Conservation (phyloP, 2,888 invertebrate genomes). For the Alsophila aescularia region DNA sequence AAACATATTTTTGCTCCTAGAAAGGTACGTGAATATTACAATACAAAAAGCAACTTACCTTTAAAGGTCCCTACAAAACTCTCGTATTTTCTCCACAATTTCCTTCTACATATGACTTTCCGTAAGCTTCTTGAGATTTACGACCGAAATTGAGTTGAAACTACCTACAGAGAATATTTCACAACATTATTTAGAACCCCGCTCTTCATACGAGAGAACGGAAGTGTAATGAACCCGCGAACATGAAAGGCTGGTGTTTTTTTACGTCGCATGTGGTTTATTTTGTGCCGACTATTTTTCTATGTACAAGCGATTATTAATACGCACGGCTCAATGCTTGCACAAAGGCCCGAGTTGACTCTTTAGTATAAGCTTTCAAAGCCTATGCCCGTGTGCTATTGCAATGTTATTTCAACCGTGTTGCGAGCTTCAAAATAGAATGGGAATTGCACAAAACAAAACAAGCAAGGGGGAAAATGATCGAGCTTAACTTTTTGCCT, state of each 20-base stretch:
- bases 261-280: slow-evolving; percentile 2
- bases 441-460: slow-evolving; percentile 21
- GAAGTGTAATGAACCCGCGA: slow-evolving; percentile 21
- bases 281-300: slow-evolving; percentile 45
- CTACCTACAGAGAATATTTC: slow-evolving; percentile 10
- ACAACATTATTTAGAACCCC: slow-evolving; percentile 11
- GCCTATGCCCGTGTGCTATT: slow-evolving; percentile 22
- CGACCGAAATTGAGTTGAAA: slow-evolving; percentile 11
- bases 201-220: slow-evolving; percentile 11
- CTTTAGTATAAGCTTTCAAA: slow-evolving; percentile 56
- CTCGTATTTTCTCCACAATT: neutral
- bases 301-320: slow-evolving; percentile 63
- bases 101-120: slow-evolving; percentile 10
- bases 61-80: neutral
- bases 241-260: slow-evolving; percentile 10
- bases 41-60: neutral
- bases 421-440: slow-evolving; percentile 46
- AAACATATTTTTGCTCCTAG: too few species aligned
- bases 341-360: slow-evolving; percentile 61
- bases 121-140: slow-evolving; percentile 17
- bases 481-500: neutral
- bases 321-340: slow-evolving; percentile 61
- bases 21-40: too few species aligned
- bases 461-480: slow-evolving; percentile 4
- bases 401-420: slow-evolving; percentile 59